Evolutionary conservation across 1,140 invertebrate species (phyloP), one percentile per base, ranked within the genome.

Genomic region (Neocloeon triangulifer): DNA sequence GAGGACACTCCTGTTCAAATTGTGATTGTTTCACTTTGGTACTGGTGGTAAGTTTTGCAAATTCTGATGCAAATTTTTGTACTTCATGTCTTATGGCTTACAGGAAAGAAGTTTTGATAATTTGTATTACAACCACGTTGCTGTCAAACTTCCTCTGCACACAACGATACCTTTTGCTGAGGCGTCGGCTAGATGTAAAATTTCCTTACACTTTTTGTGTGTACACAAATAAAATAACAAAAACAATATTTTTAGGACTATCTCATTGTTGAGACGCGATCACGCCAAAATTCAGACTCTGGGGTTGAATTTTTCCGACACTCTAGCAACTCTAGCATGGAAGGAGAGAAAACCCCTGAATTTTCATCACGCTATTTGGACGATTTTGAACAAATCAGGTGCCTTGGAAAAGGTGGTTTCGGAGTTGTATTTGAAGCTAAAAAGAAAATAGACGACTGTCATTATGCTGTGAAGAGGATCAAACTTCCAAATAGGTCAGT

Each of bases 401-500:
- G 79, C 41, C 56, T 97, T 1, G 89, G 89, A 1, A 71, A 69
- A 45, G 91, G 92, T n/a, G 92, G 89, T 0, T 97, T 94, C 58
- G 92, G 92, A 1, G 73, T 95, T 14, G 92, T 98, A 0, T 96
- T 95, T 56, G 79, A 95, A 52, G 86, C 81, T 0, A 76, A 67
- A 48, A 94, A 96, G 50, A 89, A 84, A 55, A 72, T 95, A 32
- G 92, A 98, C 51, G 80, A 94, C 45, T 78, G 81, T 43, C 64
- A 73, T 39, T 97, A 97, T 59, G 92, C 92, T 14, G 72, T 98
- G 0, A 97, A 98, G 57, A 66, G 89, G 43, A 95, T 96, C 28
- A 66, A 69, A 5, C 55, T 95, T 34, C 79, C 84, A 8, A 76
- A 77, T 41, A 76, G 67, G 78, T 82, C 52, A 51, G 53, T 44